phyloP scores from a whole-genome alignment of 1,140 invertebrate species.

The Holotrichia oblita region DNA sequence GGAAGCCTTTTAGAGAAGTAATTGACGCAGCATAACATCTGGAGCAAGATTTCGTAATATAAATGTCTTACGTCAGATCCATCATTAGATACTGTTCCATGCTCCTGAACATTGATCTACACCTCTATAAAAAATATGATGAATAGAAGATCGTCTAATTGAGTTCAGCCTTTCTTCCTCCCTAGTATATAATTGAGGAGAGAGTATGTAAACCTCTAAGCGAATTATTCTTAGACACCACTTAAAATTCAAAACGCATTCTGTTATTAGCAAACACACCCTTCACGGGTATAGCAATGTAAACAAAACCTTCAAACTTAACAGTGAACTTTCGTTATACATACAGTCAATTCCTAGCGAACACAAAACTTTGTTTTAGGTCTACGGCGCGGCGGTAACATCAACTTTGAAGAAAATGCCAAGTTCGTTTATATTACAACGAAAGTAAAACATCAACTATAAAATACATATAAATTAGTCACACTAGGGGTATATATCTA shows the following conservation, averaged over 20 bases:
- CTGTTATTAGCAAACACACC: background rate
- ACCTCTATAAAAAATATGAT: too few relatives aligned
- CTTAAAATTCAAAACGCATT: background rate
- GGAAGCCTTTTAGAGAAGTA: too few relatives aligned
- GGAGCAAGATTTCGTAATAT: too few relatives aligned
- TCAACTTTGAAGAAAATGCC: background rate
- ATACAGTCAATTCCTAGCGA: background rate
- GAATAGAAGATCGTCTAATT: too few relatives aligned
- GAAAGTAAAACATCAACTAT: slow-evolving; percentile 28
- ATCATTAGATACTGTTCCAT: too few relatives aligned
- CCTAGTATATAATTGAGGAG: too few relatives aligned
- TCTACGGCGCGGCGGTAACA: background rate
- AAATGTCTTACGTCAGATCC: too few relatives aligned
- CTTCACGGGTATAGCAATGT: background rate
- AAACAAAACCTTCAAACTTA: background rate
- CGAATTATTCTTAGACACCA: too few relatives aligned
- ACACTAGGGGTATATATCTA: background rate
- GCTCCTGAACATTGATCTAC: too few relatives aligned
- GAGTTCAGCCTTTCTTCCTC: too few relatives aligned
- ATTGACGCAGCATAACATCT: too few relatives aligned
- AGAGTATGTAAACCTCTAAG: too few relatives aligned
- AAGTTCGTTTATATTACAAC: background rate
- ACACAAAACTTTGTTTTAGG: background rate
- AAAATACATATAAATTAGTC: slow-evolving; percentile 24
- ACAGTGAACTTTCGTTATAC: background rate